Conservation (phyloP, 2,888 invertebrate species). For the Limnephilus auricula region DNA sequence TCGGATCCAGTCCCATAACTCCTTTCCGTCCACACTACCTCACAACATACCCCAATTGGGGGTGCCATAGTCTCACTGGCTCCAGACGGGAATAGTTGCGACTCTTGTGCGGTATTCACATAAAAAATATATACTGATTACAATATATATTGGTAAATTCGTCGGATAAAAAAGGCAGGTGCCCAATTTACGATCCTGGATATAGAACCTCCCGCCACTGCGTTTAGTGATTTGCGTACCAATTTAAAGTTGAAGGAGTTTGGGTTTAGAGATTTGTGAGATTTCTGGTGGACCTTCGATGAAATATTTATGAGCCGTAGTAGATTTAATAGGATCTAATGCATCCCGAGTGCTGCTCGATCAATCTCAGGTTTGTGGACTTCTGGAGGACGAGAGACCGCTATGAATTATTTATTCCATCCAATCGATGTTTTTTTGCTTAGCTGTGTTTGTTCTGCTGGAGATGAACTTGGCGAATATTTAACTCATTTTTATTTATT, state of each 20-base stretch:
- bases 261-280: neutral
- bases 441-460: neutral
- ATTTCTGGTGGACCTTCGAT: neutral
- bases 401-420: conserved; percentile 36
- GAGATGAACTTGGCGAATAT: too few relatives aligned
- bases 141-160: too few relatives aligned
- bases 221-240: neutral
- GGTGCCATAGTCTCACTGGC: too few relatives aligned
- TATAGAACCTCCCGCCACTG: neutral
- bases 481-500: too few relatives aligned
- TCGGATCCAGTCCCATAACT: too few relatives aligned
- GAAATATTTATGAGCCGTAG: conserved; percentile 13
- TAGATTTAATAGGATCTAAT: conserved; percentile 23
- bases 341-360: conserved; percentile 15
- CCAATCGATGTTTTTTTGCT: neutral
- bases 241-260: neutral
- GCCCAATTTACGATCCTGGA: neutral
- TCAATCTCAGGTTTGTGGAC: conserved; percentile 41
- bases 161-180: neutral
- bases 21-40: too few relatives aligned
- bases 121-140: too few relatives aligned
- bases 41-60: too few relatives aligned
- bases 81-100: too few relatives aligned
- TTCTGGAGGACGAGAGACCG: neutral
- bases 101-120: too few relatives aligned